A percentile compares a stretch with the other conserved stretches of the same genome.
Evolutionary conservation across 2,797 vertebrate genomes (phyloP).

Genomic region (Toxotes lorentzi): DNA sequence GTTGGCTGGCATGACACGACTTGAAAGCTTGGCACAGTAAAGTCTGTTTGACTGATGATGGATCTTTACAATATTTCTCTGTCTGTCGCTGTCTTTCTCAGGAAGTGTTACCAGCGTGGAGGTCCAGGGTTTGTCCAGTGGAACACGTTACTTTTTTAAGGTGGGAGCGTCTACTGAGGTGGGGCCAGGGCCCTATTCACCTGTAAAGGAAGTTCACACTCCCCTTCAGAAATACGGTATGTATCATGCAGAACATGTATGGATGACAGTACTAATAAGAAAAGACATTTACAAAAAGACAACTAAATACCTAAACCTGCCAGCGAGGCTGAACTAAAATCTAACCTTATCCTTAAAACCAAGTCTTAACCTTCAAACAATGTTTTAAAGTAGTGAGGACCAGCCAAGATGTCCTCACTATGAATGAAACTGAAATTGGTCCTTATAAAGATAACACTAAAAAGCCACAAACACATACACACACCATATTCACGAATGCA

Average conservation of each 20-base stretch:
- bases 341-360: neutral
- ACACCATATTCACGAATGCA: neutral
- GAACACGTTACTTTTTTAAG: conserved; percentile 95
- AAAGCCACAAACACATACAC: neutral
- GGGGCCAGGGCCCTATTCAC: conserved; percentile 93
- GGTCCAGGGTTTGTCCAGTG: conserved; percentile 91
- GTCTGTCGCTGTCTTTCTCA: conserved; percentile 69
- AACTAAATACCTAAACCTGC: too few relatives aligned
- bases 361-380: neutral
- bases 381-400: neutral
- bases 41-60: neutral
- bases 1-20: neutral
- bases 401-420: neutral
- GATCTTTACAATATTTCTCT: neutral
- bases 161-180: conserved; percentile 93
- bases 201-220: conserved; percentile 90
- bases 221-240: conserved; percentile 85
- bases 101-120: conserved; percentile 92
- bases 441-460: neutral
- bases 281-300: neutral
- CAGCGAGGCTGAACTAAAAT: neutral
- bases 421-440: neutral
- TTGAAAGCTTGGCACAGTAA: neutral
- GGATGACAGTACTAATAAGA: too few relatives aligned
- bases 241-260: conserved; percentile 18